Evolutionary conservation across 64 coral and sea anemone species (phyloP), one percentile per base, ranked within the genome.

Genomic region (Stylophora pistillata): DNA sequence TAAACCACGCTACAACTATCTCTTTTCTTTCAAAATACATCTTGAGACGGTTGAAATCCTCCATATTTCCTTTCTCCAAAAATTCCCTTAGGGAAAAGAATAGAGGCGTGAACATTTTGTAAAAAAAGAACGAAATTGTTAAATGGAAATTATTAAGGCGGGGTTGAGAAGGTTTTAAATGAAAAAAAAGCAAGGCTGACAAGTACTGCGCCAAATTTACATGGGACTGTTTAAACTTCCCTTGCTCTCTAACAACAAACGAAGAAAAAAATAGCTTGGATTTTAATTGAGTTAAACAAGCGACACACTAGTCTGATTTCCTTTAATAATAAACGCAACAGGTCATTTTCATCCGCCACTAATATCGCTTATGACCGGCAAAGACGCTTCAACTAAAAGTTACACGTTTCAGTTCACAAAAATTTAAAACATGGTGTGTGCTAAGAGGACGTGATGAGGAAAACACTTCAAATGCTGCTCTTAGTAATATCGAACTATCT

Each of bases 1-100:
- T 99, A 60, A 99, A 99, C 97, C 97, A 99, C 32, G 94, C 93
- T 3, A 99, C 97, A 9, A 99, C 97, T 14, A 99, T 93, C 73
- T 99, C 97, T 78, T 95, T 95, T 56, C 97, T 92, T 77, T 99
- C 97, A 56, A 99, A 99, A 72, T 90, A 99, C 62, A 95, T 86
- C 72, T 95, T 99, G 15, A 99, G 88, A 27, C 91, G 90, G 4
- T 90, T 80, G 41, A 95, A 99, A 59, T 95, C 91, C 18, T 95
- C 97, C 1, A 99, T 82, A 57, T 93, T 99, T 13, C 97, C 93
- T 64, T 93, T 93, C 58, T 95, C 97, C 15, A 99, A 83, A 65
- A 99, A 99, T 85, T 95, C 90, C 78, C 97, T 99, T 33, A 13
- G 23, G 77, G 21, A 92, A 30, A 73, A 52, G 21, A 47, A 71